Evolutionary conservation across 2,113 vertebrate genomes (phyloP).

Genomic region (Ptilonorhynchus violaceus): DNA sequence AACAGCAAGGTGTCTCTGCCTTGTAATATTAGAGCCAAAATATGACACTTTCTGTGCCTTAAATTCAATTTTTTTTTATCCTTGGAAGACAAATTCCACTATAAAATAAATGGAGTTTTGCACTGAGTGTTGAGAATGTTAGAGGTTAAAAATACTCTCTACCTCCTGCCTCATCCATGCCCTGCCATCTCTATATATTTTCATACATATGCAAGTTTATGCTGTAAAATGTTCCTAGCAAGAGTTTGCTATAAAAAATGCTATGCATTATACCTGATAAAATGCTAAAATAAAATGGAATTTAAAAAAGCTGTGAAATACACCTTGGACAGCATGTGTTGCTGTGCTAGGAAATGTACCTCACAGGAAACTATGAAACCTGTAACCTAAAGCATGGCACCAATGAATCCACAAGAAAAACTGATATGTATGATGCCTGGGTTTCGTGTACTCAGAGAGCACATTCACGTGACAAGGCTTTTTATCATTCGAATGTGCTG

Average conservation of each 20-base stretch:
- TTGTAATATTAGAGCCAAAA: conserved; percentile 29
- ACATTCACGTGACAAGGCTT: background rate
- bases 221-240: background rate
- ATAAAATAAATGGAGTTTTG: conserved; percentile 22
- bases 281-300: conserved; percentile 22
- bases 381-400: background rate
- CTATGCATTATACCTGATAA: background rate
- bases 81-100: background rate
- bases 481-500: background rate
- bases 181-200: conserved; percentile 19
- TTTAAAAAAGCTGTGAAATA: background rate
- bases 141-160: conserved; percentile 51
- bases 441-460: background rate
- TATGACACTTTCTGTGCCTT: conserved; percentile 27
- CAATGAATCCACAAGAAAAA: background rate
- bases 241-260: background rate
- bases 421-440: background rate
- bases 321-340: accelerated
- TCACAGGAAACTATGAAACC: background rate
- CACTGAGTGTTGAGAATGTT: background rate
- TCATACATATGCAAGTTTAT: conserved; percentile 25
- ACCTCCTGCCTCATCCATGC: background rate
- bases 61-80: background rate
- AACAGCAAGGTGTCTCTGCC: conserved; percentile 50
- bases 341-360: background rate